Evolutionary conservation across 1,140 invertebrate species (phyloP).

Genomic region (Ceratina australensis): DNA sequence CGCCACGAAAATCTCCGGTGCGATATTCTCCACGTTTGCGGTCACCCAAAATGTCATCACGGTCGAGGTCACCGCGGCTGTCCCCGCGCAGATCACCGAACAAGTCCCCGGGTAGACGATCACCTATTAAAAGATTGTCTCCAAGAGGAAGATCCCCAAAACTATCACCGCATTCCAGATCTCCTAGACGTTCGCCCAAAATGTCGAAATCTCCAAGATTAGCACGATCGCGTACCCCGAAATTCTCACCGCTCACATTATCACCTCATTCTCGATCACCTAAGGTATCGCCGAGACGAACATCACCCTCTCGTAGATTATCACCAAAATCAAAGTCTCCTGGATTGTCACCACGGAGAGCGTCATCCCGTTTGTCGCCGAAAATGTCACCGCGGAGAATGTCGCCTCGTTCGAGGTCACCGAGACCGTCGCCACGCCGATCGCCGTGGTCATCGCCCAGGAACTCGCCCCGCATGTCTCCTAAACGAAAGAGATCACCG

Average conservation of each 20-base stretch:
- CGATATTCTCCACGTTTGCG: conserved; percentile 64
- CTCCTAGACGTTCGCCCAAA: conserved; percentile 48
- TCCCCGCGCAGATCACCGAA: conserved; percentile 63
- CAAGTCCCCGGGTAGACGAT: conserved; percentile 58
- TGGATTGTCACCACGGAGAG: conserved; percentile 56
- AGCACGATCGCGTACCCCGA: conserved; percentile 56
- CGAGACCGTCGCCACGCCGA: conserved; percentile 58
- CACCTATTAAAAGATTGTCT: conserved; percentile 57
- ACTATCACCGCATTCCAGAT: conserved; percentile 54
- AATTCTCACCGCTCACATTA: conserved; percentile 48
- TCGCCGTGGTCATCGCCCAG: conserved; percentile 74
- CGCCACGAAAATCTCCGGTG: conserved; percentile 61
- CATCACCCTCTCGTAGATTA: conserved; percentile 44
- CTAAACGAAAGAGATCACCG: conserved; percentile 61
- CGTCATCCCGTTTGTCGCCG: conserved; percentile 54
- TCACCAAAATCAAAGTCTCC: conserved; percentile 59
- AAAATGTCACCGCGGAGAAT: conserved; percentile 58
- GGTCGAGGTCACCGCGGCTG: conserved; percentile 57
- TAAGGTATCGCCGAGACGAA: conserved; percentile 56
- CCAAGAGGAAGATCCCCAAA: conserved; percentile 59
- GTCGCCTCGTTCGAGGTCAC: conserved; percentile 52
- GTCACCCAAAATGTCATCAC: conserved; percentile 59
- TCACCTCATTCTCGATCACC: conserved; percentile 56
- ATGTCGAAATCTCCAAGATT: conserved; percentile 56
- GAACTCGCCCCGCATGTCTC: conserved; percentile 64